Evolutionary conservation across 2,797 vertebrate genomes (phyloP).

Genomic region (Falco novaeseelandiae): DNA sequence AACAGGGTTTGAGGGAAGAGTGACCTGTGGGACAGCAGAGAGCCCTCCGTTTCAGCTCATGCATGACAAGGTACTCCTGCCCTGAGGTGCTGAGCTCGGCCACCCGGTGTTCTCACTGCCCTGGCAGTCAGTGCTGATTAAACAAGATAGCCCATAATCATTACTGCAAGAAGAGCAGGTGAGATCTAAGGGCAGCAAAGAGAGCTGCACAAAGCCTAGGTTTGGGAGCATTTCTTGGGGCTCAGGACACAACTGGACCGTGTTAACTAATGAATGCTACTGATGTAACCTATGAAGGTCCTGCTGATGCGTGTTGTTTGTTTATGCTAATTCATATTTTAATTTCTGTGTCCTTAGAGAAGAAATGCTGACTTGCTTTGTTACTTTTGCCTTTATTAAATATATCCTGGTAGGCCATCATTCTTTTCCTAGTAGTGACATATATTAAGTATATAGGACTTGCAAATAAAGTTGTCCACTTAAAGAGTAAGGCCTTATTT

Average conservation of each 20-base stretch:
- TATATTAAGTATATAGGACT: background rate
- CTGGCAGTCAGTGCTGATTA: background rate
- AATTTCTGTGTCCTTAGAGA: background rate
- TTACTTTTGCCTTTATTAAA: background rate
- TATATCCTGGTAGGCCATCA: background rate
- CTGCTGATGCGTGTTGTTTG: background rate
- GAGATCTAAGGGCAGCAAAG: background rate
- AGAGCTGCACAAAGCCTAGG: background rate
- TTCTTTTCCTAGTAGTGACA: background rate
- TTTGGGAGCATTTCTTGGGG: background rate
- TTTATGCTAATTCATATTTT: background rate
- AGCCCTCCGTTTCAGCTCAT: background rate
- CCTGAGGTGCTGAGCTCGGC: background rate
- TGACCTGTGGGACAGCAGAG: background rate
- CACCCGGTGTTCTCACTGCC: background rate
- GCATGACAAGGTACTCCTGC: background rate
- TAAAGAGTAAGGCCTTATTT: background rate
- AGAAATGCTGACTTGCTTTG: background rate
- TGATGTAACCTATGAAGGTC: background rate
- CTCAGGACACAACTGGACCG: background rate
- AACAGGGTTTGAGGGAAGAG: background rate
- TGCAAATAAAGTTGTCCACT: background rate
- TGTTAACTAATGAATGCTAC: background rate
- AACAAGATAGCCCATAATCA: background rate
- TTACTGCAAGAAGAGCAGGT: background rate